Evolutionary conservation across 2,113 vertebrate genomes (phyloP), one percentile per base, ranked within the genome.

Genomic region (Podarcis muralis): DNA sequence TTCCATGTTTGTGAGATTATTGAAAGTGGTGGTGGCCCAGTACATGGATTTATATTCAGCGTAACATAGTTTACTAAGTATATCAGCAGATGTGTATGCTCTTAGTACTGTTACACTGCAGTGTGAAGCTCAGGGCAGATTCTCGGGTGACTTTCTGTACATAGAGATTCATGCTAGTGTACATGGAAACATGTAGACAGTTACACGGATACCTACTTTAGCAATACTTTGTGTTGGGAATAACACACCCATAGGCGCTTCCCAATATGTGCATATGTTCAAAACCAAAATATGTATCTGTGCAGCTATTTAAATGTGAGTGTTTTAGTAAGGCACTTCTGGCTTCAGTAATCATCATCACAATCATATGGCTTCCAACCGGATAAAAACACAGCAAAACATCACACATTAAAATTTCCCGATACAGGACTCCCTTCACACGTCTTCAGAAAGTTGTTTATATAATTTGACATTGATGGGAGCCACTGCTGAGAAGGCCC

Each of bases 11-110:
- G 25, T 86, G 89, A 91, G 85, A 90, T 92, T 83, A 87, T 18
- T 72, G 59, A 23, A 90, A 92, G 84, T 93, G 15, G 18, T 16
- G 22, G 43, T 32, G 76, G 65, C 93, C 90, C 86, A 88, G 88
- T 93, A 90, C 93, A 84, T 91, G 81, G 84, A 87, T 27, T 59
- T 32, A 57, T 92, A 87, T 83, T 93, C 81, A 81, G 53, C 81
- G 86, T 93, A 90, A 91, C 91, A 91, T 95, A 92, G 88, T 94
- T 95, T 83, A 92, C 92, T 87, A 94, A 94, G 90, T 40, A 89
- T 92, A 69, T 65, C 88, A 93, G 90, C 87, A 92, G 93, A 90
- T 93, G 90, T 88, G 43, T 86, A 81, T 92, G 84, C n/a, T 80
- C 86, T 89, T 95, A 92, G 18, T 93, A 84, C 92, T 94, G 93